phyloP scores from a whole-genome alignment of 2,888 invertebrate genomes.

The Euspilapteryx auroguttella region DNA sequence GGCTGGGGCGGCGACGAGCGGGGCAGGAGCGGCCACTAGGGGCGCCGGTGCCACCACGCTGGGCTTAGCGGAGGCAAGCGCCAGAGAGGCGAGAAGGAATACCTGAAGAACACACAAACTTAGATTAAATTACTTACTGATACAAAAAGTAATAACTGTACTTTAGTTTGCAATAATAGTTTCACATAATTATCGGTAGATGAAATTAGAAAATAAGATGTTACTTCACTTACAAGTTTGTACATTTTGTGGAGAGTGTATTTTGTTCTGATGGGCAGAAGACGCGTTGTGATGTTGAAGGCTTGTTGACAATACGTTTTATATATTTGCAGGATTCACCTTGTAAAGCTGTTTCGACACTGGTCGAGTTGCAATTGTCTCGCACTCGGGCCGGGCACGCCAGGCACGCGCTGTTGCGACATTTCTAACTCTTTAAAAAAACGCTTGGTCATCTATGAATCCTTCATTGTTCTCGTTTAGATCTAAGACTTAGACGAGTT shows the following conservation, averaged over 20 bases:
- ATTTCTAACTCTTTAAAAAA: too few relatives aligned
- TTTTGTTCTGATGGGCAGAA: conserved; percentile 23
- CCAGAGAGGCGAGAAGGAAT: conserved; percentile 29
- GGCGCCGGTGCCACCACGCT: conserved; percentile 23
- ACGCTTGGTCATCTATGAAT: too few relatives aligned
- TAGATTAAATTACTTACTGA: too few relatives aligned
- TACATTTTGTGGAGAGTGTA: conserved; percentile 28
- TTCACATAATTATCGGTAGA: too few relatives aligned
- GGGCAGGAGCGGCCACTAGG: conserved; percentile 33
- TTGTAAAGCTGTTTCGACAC: conserved; percentile 46
- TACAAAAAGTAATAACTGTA: too few relatives aligned
- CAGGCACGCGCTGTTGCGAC: conserved; percentile 29
- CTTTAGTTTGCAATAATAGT: too few relatives aligned
- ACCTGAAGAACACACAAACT: conserved; percentile 26
- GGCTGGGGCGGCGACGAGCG: conserved; percentile 34
- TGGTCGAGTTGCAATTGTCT: too few relatives aligned
- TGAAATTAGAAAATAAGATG: too few relatives aligned
- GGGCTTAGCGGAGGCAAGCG: conserved; percentile 30
- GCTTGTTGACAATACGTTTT: conserved; percentile 43
- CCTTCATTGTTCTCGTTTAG: too few relatives aligned
- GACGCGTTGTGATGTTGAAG: conserved; percentile 33
- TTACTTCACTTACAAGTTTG: conserved; percentile 39
- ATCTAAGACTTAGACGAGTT: too few relatives aligned
- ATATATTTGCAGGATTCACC: conserved; percentile 52
- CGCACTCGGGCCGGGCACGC: conserved; percentile 42